Evolutionary conservation across 2,113 vertebrate genomes (phyloP).

Genomic region (Morone saxatilis): DNA sequence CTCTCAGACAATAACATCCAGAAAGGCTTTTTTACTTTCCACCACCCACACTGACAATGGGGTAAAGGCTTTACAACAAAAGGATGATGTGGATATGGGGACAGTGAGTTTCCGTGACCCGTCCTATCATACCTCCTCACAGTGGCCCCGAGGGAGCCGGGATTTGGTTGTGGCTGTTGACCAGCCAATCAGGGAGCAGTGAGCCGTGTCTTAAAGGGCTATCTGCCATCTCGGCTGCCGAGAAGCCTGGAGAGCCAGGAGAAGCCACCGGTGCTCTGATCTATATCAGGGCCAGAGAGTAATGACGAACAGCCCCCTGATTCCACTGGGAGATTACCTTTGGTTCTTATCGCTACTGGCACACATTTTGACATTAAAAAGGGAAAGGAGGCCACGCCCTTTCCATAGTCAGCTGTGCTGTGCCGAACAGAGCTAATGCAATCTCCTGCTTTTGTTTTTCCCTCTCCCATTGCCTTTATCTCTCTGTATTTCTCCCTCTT

Average conservation of each 20-base stretch:
- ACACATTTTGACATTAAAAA: conserved; percentile 74
- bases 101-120: conserved; percentile 67
- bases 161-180: conserved; percentile 75
- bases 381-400: conserved; percentile 62
- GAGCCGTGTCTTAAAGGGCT: conserved; percentile 75
- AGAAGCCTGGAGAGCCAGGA: conserved; percentile 62
- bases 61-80: conserved; percentile 71
- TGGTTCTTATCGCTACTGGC: conserved; percentile 69
- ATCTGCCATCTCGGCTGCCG: conserved; percentile 75
- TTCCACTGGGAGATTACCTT: conserved; percentile 72
- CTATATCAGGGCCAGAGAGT: conserved; percentile 71
- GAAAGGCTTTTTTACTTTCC: conserved; percentile 67
- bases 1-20: conserved; percentile 80
- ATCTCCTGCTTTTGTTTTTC: conserved; percentile 56
- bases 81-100: conserved; percentile 69
- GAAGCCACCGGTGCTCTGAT: conserved; percentile 65
- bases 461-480: conserved; percentile 33
- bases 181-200: conserved; percentile 75
- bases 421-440: conserved; percentile 7
- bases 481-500: conserved; percentile 25
- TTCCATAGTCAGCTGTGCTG: conserved; percentile 34
- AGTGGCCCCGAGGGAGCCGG: conserved; percentile 48
- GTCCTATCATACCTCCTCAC: conserved; percentile 72
- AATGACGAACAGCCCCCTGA: conserved; percentile 74
- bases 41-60: conserved; percentile 71